Conservation (phyloP, 2,888 invertebrate genomes). For the Operophtera brumata region DNA sequence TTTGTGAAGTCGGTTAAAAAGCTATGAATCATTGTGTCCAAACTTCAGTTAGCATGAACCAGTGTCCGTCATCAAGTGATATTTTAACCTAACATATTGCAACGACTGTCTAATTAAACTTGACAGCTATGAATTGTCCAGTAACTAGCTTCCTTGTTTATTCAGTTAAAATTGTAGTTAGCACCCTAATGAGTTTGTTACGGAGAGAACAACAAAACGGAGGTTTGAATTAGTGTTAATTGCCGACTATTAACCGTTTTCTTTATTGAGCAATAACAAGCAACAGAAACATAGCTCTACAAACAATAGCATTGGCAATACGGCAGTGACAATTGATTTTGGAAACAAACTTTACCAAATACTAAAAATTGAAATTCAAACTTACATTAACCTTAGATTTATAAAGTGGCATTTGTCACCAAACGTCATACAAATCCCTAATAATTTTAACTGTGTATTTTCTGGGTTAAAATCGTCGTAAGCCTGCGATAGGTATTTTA, state of each 20-base stretch:
- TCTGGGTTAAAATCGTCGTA: constrained; percentile 37
- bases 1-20: no score
- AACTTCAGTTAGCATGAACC: background rate
- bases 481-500: constrained; percentile 38
- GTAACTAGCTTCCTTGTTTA: constrained; percentile 62
- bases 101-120: constrained; percentile 56
- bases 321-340: no score
- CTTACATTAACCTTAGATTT: no score
- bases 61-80: background rate
- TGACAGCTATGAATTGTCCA: constrained; percentile 54
- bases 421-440: no score
- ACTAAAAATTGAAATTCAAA: no score
- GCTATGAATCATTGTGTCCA: no score
- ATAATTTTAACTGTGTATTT: background rate
- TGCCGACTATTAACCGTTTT: constrained; percentile 24
- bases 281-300: background rate
- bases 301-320: background rate
- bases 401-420: no score
- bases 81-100: background rate
- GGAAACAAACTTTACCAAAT: no score
- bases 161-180: constrained; percentile 43
- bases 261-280: constrained; percentile 2
- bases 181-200: constrained; percentile 44
- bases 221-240: constrained; percentile 37
- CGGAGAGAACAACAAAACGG: constrained; percentile 42